These are phyloP conservation scores for Tachina grossa DNA, from an alignment of 2,888 invertebrate species.

Conservation along the genomic window DNA sequence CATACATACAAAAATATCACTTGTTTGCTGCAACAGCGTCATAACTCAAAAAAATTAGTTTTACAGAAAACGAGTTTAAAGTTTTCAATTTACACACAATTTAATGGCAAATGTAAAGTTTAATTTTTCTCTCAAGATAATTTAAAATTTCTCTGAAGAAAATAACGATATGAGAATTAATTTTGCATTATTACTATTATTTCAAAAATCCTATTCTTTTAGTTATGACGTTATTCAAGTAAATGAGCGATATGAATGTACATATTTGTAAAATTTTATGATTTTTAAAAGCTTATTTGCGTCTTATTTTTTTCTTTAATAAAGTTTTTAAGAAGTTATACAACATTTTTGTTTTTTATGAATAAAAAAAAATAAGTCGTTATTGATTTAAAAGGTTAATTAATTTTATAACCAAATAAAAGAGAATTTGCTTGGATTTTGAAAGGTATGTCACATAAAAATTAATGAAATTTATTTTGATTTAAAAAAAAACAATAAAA, in stretches of 20 bases:
- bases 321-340: constrained; percentile 33
- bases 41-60: too few relatives aligned
- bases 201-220: too few relatives aligned
- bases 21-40: too few relatives aligned
- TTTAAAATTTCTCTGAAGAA: too few relatives aligned
- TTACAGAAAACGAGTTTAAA: too few relatives aligned
- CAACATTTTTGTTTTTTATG: background rate
- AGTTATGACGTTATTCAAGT: too few relatives aligned
- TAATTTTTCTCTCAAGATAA: too few relatives aligned
- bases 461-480: constrained; percentile 47
- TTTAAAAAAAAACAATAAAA: background rate
- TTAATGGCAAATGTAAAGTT: too few relatives aligned
- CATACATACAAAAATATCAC: background rate
- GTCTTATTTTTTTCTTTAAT: background rate
- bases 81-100: too few relatives aligned
- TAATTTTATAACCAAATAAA: constrained; percentile 3
- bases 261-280: constrained; percentile 5
- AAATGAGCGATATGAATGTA: too few relatives aligned
- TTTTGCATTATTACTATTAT: too few relatives aligned
- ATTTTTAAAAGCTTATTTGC: background rate
- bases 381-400: constrained; percentile 48
- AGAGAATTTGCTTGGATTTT: background rate
- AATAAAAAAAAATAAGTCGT: background rate
- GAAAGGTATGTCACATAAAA: constrained; percentile 46
- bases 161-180: too few relatives aligned